phyloP scores from a whole-genome alignment of 35 echinoderm and acorn worm species.

The Apostichopus californicus region DNA sequence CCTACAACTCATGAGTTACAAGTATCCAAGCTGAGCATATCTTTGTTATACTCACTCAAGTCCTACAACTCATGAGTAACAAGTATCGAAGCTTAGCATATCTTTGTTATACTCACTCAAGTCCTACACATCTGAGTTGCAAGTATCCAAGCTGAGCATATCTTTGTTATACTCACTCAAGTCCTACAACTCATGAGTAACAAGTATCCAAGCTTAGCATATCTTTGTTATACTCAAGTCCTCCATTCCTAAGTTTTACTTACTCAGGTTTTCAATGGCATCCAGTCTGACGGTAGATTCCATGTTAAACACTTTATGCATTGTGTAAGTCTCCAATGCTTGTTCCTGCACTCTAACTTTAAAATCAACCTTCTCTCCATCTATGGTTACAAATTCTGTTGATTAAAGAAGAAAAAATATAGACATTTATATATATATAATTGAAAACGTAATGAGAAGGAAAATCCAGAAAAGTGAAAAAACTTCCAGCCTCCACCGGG shows the following conservation, averaged over 20 bases:
- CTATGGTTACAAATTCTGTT: constrained; percentile 79
- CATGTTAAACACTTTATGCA: constrained; percentile 97
- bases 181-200: too few species aligned
- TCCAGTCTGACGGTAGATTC: constrained; percentile 93
- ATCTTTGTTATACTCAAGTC: neutral
- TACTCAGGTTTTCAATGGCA: constrained; percentile 97
- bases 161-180: too few species aligned
- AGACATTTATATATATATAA: too few species aligned
- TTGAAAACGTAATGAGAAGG: too few species aligned
- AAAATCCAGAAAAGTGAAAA: too few species aligned
- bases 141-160: neutral
- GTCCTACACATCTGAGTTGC: neutral
- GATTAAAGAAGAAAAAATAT: neutral
- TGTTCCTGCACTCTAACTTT: constrained; percentile 89
- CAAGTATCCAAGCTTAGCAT: too few species aligned
- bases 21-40: too few species aligned
- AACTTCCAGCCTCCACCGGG: too few species aligned
- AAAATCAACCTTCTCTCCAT: constrained; percentile 84
- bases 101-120: neutral
- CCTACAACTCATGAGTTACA: too few species aligned
- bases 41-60: too few species aligned
- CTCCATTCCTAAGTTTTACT: neutral
- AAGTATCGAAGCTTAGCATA: too few species aligned
- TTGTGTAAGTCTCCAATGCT: constrained; percentile 94
- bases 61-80: too few species aligned